Evolutionary conservation across 1,140 invertebrate genomes (phyloP).

Genomic region (Leptopilina boulardi): DNA sequence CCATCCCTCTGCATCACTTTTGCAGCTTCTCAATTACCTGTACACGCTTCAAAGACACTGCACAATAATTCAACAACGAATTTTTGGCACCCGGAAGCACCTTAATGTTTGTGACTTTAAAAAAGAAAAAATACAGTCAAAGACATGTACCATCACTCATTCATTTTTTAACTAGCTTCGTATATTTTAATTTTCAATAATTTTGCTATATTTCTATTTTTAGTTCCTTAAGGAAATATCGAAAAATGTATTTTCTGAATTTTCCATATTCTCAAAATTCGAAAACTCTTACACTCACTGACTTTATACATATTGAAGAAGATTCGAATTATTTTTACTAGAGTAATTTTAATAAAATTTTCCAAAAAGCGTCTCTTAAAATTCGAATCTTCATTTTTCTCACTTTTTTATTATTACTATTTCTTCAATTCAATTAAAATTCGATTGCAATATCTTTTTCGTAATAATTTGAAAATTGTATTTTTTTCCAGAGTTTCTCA

Average conservation of each 20-base stretch:
- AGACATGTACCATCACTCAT: background rate
- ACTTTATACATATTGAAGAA: background rate
- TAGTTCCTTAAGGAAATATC: no score
- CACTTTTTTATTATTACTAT: background rate
- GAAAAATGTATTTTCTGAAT: no score
- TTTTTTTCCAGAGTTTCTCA: constrained; percentile 80
- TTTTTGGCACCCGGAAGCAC: background rate
- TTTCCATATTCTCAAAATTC: background rate
- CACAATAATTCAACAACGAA: constrained; percentile 12
- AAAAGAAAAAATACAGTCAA: background rate
- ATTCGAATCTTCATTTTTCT: background rate
- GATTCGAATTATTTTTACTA: no score
- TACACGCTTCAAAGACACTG: constrained; percentile 23
- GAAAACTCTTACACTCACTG: background rate
- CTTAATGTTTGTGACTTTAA: constrained; percentile 6
- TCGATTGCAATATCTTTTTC: background rate
- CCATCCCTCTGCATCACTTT: constrained; percentile 40
- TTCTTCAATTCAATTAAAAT: no score
- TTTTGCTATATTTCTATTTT: no score
- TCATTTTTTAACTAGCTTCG: no score
- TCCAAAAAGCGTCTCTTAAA: no score
- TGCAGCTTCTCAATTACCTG: constrained; percentile 24
- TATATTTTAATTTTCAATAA: no score
- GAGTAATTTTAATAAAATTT: no score
- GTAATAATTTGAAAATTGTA: background rate